These are phyloP conservation scores for Lepus timidus DNA, from an alignment of 2,113 vertebrate genomes.

Conservation along the genomic window DNA sequence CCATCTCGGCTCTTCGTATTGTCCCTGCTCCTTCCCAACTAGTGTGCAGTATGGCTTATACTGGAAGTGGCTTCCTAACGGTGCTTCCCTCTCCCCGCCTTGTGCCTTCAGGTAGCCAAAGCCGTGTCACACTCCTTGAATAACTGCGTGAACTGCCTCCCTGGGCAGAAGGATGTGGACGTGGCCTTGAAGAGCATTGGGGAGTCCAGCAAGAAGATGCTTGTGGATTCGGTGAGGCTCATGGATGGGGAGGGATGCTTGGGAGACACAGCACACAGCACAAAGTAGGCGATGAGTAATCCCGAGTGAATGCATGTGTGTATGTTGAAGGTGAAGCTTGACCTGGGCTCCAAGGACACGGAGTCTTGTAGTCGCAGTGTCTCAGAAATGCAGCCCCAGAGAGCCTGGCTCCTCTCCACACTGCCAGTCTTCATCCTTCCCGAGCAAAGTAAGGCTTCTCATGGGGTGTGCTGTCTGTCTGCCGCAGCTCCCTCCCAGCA, in stretches of 20 bases:
- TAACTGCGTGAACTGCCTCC: conserved; percentile 99
- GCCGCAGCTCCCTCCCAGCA: conserved; percentile 94
- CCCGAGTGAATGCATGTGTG: not conserved
- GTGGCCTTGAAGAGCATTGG: conserved; percentile 98
- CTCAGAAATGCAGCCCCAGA: not conserved
- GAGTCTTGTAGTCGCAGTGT: not conserved
- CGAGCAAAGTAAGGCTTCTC: not conserved
- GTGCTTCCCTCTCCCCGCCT: not conserved
- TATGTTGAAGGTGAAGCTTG: not conserved
- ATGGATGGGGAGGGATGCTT: not conserved
- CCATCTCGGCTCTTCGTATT: not conserved
- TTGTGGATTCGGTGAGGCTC: conserved; percentile 94
- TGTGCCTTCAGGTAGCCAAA: conserved; percentile 94
- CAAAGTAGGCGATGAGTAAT: not conserved
- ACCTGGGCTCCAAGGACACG: not conserved
- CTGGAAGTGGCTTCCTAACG: not conserved
- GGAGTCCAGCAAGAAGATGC: conserved; percentile 98
- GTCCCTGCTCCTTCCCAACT: not conserved
- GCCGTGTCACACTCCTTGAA: conserved; percentile 98
- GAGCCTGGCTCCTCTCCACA: not conserved
- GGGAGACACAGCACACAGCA: not conserved
- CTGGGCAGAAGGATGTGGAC: conserved; percentile 99
- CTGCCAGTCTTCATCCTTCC: not conserved
- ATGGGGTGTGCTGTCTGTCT: not conserved
- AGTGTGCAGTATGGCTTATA: not conserved